A percentile compares a stretch with the other conserved stretches of the same genome.
phyloP scores from a whole-genome alignment of 2,888 invertebrate species.

The Fissipunctia ypsillon region DNA sequence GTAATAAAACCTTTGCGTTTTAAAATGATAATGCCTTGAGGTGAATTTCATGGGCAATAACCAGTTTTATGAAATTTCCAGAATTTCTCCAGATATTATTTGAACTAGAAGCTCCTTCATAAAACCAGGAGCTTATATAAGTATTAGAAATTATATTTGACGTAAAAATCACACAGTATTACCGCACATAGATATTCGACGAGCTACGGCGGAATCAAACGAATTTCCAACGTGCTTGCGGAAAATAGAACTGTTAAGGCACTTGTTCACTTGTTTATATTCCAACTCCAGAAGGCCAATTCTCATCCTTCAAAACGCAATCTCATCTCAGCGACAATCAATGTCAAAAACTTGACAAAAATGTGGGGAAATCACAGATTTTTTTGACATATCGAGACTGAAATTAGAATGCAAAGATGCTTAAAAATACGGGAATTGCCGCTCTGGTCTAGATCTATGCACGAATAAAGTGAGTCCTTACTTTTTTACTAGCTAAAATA shows the following conservation, averaged over 20 bases:
- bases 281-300: too few relatives aligned
- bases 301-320: too few relatives aligned
- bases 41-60: neutral
- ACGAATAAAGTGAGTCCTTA: conserved; percentile 3
- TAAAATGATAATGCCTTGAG: neutral
- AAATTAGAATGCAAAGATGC: too few relatives aligned
- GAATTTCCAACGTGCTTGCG: conserved; percentile 66
- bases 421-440: too few relatives aligned
- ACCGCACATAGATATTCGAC: conserved; percentile 38
- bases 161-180: conserved; percentile 52
- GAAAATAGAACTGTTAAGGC: conserved; percentile 51
- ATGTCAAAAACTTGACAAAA: too few relatives aligned
- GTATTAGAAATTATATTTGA: conserved; percentile 46
- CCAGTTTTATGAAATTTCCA: neutral
- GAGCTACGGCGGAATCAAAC: conserved; percentile 60
- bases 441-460: too few relatives aligned
- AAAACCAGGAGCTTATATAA: conserved; percentile 5
- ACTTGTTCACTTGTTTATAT: conserved; percentile 44
- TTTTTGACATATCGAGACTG: too few relatives aligned
- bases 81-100: conserved; percentile 6
- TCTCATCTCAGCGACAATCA: too few relatives aligned
- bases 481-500: conserved; percentile 17
- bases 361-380: too few relatives aligned
- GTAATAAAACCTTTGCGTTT: neutral
- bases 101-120: neutral